A percentile compares a stretch with the other conserved stretches of the same genome.
Conservation (phyloP, 2,797 vertebrate genomes). For the Natrix natrix region DNA sequence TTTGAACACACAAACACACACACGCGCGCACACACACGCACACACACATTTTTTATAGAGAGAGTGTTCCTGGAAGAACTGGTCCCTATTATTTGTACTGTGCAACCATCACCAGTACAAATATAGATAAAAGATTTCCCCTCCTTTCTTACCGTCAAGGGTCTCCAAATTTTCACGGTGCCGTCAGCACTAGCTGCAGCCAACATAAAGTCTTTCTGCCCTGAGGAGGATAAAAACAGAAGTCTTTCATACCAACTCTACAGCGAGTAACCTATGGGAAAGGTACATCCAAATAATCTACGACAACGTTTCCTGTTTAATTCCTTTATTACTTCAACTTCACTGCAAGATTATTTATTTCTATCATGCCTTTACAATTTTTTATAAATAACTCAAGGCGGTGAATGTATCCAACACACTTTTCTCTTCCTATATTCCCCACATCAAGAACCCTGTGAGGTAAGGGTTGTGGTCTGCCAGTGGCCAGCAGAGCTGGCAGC, state of each 20-base stretch:
- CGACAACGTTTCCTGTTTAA: background rate
- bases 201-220: slow-evolving; percentile 57
- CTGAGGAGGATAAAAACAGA: background rate
- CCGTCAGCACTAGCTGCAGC: slow-evolving; percentile 81
- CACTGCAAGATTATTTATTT: background rate
- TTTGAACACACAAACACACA: no score
- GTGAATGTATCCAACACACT: background rate
- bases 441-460: background rate
- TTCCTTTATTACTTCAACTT: background rate
- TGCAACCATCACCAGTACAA: no score
- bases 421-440: background rate
- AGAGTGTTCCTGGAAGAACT: no score
- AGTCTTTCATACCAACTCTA: no score
- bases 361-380: background rate
- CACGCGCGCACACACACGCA: no score
- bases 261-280: background rate
- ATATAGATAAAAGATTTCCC: background rate
- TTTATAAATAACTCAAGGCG: background rate
- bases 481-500: no score
- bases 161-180: slow-evolving; percentile 80
- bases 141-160: slow-evolving; percentile 74
- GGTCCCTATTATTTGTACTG: background rate
- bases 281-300: background rate
- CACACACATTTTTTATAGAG: no score
- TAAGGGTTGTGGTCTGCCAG: background rate